Evolutionary conservation across 2,888 invertebrate genomes (phyloP).

Genomic region (Chaetoderma sp.): DNA sequence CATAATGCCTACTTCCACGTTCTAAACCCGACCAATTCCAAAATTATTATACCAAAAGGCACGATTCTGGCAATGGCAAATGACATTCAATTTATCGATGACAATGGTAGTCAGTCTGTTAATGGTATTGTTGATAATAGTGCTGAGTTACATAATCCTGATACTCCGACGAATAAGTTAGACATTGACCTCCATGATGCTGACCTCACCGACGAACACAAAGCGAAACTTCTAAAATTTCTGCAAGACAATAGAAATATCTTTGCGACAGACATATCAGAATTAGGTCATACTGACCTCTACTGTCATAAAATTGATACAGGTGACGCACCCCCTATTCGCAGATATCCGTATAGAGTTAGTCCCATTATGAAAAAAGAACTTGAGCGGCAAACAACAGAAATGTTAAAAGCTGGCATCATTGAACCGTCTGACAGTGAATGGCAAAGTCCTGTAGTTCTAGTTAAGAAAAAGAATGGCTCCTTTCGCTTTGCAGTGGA

Average conservation of each 20-base stretch:
- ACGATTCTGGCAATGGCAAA: no score
- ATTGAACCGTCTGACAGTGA: slow-evolving; percentile 30
- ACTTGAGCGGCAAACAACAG: no score
- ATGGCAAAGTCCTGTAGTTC: slow-evolving; percentile 36
- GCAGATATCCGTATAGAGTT: slow-evolving; percentile 4
- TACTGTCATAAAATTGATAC: slow-evolving; percentile 35
- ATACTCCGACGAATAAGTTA: no score
- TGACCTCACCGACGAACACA: neutral
- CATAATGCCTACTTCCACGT: no score
- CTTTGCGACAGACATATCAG: neutral
- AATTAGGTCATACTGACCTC: slow-evolving; percentile 11
- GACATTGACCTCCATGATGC: no score
- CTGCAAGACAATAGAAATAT: neutral
- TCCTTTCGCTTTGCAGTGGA: slow-evolving; percentile 32
- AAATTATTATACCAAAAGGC: no score
- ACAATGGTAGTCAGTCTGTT: no score
- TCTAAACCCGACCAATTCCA: no score
- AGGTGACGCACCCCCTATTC: neutral
- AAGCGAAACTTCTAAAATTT: neutral
- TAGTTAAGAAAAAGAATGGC: slow-evolving; percentile 31
- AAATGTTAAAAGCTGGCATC: slow-evolving; percentile 25
- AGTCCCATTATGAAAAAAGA: slow-evolving; percentile 26
- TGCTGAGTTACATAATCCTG: no score
- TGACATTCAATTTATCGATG: no score
- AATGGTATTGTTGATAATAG: no score